Percentiles rank a stretch among this genome's conserved stretches.
These are phyloP conservation scores for Acleris laterana DNA, from an alignment of 2,888 invertebrate genomes.

Conservation along the genomic window DNA sequence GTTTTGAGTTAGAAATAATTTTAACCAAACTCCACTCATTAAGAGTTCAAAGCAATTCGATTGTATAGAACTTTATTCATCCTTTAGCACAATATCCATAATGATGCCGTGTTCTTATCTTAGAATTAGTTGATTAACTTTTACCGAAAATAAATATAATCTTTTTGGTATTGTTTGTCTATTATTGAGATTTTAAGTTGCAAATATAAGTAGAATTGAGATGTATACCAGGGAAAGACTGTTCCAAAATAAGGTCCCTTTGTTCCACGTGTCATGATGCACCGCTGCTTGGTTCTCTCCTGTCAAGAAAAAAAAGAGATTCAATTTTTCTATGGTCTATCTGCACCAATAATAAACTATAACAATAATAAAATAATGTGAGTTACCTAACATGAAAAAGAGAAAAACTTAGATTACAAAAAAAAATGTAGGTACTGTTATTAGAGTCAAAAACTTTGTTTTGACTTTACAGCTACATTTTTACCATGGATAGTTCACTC, in stretches of 20 bases:
- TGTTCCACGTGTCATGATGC: conserved; percentile 86
- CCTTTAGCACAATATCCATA: conserved; percentile 6
- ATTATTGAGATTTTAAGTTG: conserved; percentile 50
- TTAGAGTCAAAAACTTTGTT: no score
- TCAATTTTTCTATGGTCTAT: no score
- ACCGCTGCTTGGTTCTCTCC: conserved; percentile 87
- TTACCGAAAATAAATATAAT: conserved; percentile 9
- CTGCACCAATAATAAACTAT: no score
- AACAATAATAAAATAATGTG: no score
- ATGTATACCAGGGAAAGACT: conserved; percentile 59
- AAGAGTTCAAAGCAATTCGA: conserved; percentile 11
- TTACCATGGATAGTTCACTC: no score
- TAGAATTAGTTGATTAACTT: conserved; percentile 18
- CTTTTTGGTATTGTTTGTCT: not conserved
- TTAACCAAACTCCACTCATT: conserved; percentile 13
- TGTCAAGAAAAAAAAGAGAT: conserved; percentile 50
- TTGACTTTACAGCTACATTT: no score
- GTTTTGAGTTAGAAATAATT: conserved; percentile 11
- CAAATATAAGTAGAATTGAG: conserved; percentile 56
- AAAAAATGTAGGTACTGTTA: no score
- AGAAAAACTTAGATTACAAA: no score
- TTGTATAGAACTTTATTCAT: conserved; percentile 15
- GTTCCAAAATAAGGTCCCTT: conserved; percentile 74
- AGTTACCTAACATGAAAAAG: no score
- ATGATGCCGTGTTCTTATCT: conserved; percentile 12